Base-by-base conservation (phyloP, 2,113 vertebrate genomes). In the Tor tambroides region DNA sequence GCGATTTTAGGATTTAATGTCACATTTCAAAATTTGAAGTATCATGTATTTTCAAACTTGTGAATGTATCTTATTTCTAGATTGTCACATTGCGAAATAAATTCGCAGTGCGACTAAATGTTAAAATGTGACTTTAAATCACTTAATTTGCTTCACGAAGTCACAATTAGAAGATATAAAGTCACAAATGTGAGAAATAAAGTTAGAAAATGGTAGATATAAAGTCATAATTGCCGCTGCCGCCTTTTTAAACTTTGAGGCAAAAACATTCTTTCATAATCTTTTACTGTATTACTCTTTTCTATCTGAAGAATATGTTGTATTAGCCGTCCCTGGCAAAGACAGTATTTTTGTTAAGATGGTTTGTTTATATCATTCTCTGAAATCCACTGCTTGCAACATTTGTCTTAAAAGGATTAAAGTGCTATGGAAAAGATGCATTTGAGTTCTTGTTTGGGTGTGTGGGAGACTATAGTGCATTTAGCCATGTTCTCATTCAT, bases 291-390 rank as follows among this genome's bases (percentile, higher is more conserved):
- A 74, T 71, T 43, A 46, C 54, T 61, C 28, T 63, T 32, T 74
- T 21, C 59, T 89, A 88, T 92, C 89, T 87, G 85, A 92, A 90
- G 90, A 93, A 93, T 85, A 88, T 15, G 80, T 35, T 21, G 19
- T 84, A 76, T 88, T 92, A 56, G 28, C 89, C 89, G 86, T 85
- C 87, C 88, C 88, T 92, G 89, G 91, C 84, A 92, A 91, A 89
- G 87, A 89, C 19, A 79, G 89, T 67, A 77, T 72, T 90, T 89
- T 87, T 85, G 28, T 71, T 72, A 80, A 49, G 65, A 82, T 65
- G 81, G 63, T 89, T 87, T 91, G 87, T 92, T 90, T 87, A 91
- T 86, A 82, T 65, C 35, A 54, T 85, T 35, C 54, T 84, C 30
- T 77, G 43, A 86, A 87, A 86, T 88, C 74, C 9, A 87, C 63